Evolutionary conservation across 2,797 vertebrate genomes (phyloP), one percentile per base, ranked within the genome.

Genomic region (Remorina albescens): DNA sequence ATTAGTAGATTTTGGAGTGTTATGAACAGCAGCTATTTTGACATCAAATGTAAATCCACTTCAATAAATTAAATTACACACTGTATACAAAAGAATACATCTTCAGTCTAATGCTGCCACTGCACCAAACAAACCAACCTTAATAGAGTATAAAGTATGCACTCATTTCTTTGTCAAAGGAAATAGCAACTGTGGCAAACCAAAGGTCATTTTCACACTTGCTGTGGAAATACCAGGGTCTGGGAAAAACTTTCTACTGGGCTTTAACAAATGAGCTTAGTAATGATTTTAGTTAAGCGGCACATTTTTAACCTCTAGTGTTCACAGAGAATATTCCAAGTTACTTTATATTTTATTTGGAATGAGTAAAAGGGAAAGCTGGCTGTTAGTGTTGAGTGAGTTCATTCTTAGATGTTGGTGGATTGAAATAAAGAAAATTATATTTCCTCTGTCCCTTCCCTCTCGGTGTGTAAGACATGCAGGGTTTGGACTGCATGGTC

Each of bases 401-500:
- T 83, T 84, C 59, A 59, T 89, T 86, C 34, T 42, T 53, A 26
- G 67, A 62, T 23, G 26, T 41, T 16, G 36, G 5, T 56, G 19
- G 34, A 59, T 9, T 63, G 25, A 39, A 57, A 44, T 2, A 8
- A 39, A 81, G 15, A 13, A 11, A n/a, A 18, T 83, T 86, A 94
- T 56, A 86, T 79, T 36, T 90, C 82, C 37, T 87, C 85, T 23
- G 75, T 41, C 62, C 60, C 88, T 69, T 57, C 86, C 37, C 39
- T 89, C 75, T 94, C 89, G 0, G 55, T 75, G 85, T 95, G 92
- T 21, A 94, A 76, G 19, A 80, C 34, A 12, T 91, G 90, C 32
- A 95, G 93, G 23, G 93, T 92, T 57, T 89, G 85, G 13, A 74
- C 68, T 0, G 94, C 94, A 0, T 91, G 91, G 71, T 94, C 87